Percentiles rank a stretch among this genome's conserved stretches.
These are phyloP conservation scores for Limnodromus scolopaceus DNA, from an alignment of 2,797 vertebrate genomes.

Conservation along the genomic window DNA sequence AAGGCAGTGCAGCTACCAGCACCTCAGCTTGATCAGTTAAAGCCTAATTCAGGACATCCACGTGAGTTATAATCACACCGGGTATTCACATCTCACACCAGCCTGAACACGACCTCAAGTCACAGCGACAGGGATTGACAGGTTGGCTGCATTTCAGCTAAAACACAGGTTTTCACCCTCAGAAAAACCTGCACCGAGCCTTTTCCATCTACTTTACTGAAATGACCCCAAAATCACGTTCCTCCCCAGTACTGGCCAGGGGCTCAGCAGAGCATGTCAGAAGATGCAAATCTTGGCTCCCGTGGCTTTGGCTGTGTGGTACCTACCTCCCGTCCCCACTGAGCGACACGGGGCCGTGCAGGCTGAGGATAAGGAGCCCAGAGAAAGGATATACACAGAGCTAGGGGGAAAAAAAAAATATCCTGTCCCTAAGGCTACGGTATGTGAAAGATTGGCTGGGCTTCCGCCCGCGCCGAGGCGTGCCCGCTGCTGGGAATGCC, in stretches of 20 bases:
- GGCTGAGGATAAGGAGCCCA: not conserved
- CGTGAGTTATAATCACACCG: accelerated
- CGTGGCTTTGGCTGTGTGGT: not conserved
- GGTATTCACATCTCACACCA: accelerated
- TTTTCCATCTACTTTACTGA: not conserved
- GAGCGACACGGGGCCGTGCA: accelerated
- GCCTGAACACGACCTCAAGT: accelerated
- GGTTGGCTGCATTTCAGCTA: not conserved
- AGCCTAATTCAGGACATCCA: not conserved
- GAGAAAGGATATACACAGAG: not conserved
- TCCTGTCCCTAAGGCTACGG: slow-evolving; percentile 11
- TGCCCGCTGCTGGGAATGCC: slow-evolving; percentile 34
- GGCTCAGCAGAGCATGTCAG: accelerated
- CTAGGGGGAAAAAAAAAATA: not conserved
- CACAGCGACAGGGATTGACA: accelerated
- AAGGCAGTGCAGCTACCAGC: not conserved
- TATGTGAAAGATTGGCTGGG: not conserved
- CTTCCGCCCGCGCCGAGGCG: not conserved
- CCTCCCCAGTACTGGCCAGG: accelerated
- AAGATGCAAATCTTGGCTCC: accelerated
- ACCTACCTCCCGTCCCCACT: not conserved
- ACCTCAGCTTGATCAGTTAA: accelerated
- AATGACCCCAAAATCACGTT: not conserved
- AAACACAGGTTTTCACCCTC: accelerated
- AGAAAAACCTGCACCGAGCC: not conserved